These are phyloP conservation scores for Erythrocercus mccallii DNA, from an alignment of 2,113 vertebrate species.

Conservation along the genomic window DNA sequence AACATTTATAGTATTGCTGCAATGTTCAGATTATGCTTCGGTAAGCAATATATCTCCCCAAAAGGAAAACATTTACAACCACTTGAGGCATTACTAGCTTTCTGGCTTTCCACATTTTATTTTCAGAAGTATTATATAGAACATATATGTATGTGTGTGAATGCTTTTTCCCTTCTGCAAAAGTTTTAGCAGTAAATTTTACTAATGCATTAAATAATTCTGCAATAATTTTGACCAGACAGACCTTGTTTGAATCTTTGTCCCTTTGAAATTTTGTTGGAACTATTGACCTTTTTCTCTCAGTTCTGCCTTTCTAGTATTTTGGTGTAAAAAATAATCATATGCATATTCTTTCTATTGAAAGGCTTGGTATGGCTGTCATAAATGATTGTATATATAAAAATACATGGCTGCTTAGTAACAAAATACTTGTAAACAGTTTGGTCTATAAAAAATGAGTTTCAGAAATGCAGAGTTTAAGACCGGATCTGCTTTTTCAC, in stretches of 20 bases:
- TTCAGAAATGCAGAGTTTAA: neutral
- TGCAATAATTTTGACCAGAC: neutral
- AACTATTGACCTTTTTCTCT: neutral
- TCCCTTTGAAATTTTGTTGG: neutral
- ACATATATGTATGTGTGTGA: neutral
- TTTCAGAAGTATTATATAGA: neutral
- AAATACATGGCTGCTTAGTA: neutral
- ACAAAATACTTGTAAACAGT: neutral
- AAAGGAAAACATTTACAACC: neutral
- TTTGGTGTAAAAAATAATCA: neutral
- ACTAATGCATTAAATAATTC: neutral
- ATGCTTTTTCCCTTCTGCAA: neutral
- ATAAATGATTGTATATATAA: neutral
- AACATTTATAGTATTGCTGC: neutral
- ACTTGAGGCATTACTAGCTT: neutral
- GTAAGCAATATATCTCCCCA: neutral
- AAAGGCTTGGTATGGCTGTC: neutral
- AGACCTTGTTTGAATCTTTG: neutral
- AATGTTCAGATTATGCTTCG: neutral
- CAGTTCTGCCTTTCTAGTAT: neutral
- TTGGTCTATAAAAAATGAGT: neutral
- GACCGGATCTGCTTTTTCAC: neutral
- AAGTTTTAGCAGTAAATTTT: neutral
- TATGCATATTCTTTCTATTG: neutral
- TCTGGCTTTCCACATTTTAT: neutral